Conservation (phyloP, 2,797 vertebrate species). For the Coreius guichenoti region DNA sequence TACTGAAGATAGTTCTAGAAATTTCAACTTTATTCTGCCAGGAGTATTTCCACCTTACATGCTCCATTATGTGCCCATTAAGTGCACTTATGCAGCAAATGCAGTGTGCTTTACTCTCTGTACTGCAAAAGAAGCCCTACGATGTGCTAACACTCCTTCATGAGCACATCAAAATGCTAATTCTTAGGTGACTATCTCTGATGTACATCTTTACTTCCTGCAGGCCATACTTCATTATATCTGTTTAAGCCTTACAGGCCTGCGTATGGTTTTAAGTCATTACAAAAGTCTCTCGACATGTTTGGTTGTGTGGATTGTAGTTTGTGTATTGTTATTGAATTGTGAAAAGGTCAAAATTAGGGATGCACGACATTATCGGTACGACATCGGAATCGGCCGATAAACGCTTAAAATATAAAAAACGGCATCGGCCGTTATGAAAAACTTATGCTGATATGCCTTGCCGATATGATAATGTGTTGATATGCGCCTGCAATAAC, state of each 20-base stretch:
- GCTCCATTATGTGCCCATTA: constrained; percentile 57
- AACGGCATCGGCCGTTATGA: no score
- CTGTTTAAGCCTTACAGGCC: constrained; percentile 14
- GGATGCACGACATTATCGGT: no score
- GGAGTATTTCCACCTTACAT: constrained; percentile 14
- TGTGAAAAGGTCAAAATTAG: constrained; percentile 4
- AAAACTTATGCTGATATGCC: no score
- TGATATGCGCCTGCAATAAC: no score
- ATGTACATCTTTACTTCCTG: background rate
- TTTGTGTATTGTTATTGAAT: constrained; percentile 8
- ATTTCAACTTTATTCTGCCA: constrained; percentile 25
- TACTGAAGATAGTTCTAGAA: background rate
- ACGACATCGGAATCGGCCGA: no score
- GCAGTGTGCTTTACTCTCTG: background rate
- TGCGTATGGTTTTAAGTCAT: constrained; percentile 5
- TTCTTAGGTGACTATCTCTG: constrained; percentile 9
- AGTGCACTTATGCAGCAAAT: constrained; percentile 71
- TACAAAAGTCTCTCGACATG: background rate
- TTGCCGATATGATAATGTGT: no score
- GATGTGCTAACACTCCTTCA: constrained; percentile 22
- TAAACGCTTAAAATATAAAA: no score
- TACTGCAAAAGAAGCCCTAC: constrained; percentile 9
- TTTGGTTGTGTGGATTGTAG: constrained; percentile 14
- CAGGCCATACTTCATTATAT: constrained; percentile 14
- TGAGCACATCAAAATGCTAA: constrained; percentile 14